A percentile compares a stretch with the other conserved stretches of the same genome.
phyloP scores from a whole-genome alignment of 2,113 vertebrate species.

The Myrmecophaga tridactyla region DNA sequence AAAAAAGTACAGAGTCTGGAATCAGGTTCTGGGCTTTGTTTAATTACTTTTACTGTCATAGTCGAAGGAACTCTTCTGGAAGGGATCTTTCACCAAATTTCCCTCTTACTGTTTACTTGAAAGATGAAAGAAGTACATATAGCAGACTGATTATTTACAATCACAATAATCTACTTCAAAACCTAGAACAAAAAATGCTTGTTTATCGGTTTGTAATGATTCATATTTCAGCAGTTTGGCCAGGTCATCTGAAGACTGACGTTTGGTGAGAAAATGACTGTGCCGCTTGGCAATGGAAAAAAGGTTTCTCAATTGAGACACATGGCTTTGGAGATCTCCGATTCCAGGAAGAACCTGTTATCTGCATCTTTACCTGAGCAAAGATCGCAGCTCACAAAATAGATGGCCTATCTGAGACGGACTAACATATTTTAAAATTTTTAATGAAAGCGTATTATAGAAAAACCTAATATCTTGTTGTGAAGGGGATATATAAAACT shows the following conservation, averaged over 20 bases:
- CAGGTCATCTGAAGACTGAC: background rate
- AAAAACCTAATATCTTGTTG: background rate
- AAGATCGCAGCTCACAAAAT: background rate
- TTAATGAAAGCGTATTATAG: background rate
- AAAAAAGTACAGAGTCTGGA: background rate
- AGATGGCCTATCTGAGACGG: no score
- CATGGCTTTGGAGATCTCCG: background rate
- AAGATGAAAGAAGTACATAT: background rate
- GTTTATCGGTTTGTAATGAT: background rate
- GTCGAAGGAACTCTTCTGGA: background rate
- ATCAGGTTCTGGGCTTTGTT: background rate
- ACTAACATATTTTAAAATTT: no score
- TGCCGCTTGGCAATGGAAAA: background rate
- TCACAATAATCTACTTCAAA: background rate
- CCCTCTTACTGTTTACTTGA: background rate
- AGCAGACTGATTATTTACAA: background rate
- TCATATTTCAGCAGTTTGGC: background rate
- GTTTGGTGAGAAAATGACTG: background rate
- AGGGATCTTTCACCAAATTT: background rate
- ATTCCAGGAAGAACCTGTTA: background rate
- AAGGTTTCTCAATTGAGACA: background rate
- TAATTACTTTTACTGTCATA: background rate
- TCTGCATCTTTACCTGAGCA: background rate
- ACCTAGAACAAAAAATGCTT: background rate
- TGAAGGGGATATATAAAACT: background rate